These are phyloP conservation scores for Athalia cordata DNA, from an alignment of 2,888 invertebrate genomes.

Conservation along the genomic window DNA sequence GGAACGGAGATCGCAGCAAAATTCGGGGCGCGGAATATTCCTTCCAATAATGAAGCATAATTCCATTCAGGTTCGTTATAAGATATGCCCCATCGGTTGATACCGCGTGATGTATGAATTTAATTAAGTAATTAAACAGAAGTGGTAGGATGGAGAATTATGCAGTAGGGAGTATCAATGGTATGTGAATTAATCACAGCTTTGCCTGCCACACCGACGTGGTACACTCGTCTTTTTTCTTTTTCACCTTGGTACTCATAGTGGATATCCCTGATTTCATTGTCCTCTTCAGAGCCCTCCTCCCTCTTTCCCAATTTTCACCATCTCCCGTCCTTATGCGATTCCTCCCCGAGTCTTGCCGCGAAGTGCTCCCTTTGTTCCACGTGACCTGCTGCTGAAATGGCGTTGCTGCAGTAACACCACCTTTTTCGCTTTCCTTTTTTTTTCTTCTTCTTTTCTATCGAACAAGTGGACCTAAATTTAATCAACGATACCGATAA, in stretches of 20 bases:
- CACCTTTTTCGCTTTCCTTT: neutral
- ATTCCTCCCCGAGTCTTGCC: neutral
- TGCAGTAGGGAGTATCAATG: conserved; percentile 27
- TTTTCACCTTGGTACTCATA: conserved; percentile 14
- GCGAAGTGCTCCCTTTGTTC: conserved; percentile 37
- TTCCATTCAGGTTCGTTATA: neutral
- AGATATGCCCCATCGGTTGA: conserved; percentile 53
- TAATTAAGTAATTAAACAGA: conserved; percentile 66
- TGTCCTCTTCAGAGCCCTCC: conserved; percentile 25
- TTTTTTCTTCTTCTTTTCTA: conserved; percentile 3
- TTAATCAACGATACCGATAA: too few relatives aligned
- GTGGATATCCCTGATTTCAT: conserved; percentile 44
- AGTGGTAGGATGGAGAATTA: too few relatives aligned
- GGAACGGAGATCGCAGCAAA: neutral
- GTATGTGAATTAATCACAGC: conserved; percentile 59
- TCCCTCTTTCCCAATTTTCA: conserved; percentile 13
- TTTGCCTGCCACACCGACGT: conserved; percentile 1
- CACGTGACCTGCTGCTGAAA: conserved; percentile 33
- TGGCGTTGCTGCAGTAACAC: neutral
- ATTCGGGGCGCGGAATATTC: neutral
- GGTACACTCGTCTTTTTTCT: neutral
- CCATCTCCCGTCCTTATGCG: neutral
- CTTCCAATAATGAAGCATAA: neutral
- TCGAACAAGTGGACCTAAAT: too few relatives aligned
- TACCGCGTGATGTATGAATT: conserved; percentile 65